Evolutionary conservation across 1,140 invertebrate genomes (phyloP).

Genomic region (Caenorhabditis brenneri): DNA sequence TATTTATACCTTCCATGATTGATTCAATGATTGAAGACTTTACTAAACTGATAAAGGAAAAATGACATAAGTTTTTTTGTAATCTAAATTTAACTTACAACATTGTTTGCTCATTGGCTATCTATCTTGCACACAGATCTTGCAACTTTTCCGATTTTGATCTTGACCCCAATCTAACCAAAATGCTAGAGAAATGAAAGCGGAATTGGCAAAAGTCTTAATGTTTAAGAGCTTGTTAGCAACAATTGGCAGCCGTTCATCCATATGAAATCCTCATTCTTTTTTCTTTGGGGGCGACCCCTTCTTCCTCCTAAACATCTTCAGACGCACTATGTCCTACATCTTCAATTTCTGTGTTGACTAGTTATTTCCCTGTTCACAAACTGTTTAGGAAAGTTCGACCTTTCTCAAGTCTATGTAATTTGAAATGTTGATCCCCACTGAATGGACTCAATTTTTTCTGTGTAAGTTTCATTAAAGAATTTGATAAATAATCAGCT

Average conservation of each 20-base stretch:
- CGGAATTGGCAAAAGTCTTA: neutral
- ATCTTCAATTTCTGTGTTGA: neutral
- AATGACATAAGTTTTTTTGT: neutral
- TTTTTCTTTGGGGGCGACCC: neutral
- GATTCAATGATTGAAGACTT: too few species aligned
- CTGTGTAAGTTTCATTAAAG: neutral
- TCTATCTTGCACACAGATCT: slow-evolving; percentile 30
- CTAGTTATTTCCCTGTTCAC: neutral
- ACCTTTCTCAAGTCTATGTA: too few species aligned
- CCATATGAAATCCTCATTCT: slow-evolving; percentile 24
- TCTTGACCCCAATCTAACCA: neutral
- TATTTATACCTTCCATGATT: too few species aligned
- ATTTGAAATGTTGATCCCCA: neutral
- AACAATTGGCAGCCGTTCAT: slow-evolving; percentile 31
- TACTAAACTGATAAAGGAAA: neutral
- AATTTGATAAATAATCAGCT: neutral
- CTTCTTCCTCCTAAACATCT: neutral
- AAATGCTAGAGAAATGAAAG: neutral
- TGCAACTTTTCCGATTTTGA: slow-evolving; percentile 6
- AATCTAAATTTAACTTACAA: slow-evolving; percentile 2
- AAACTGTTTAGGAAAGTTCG: neutral
- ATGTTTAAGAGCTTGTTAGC: slow-evolving; percentile 3
- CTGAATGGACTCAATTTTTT: slow-evolving; percentile 29
- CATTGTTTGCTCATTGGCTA: slow-evolving; percentile 18
- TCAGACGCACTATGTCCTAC: neutral